Evolutionary conservation across 2,888 invertebrate species (phyloP).

Genomic region (Microplitis deprimator): DNA sequence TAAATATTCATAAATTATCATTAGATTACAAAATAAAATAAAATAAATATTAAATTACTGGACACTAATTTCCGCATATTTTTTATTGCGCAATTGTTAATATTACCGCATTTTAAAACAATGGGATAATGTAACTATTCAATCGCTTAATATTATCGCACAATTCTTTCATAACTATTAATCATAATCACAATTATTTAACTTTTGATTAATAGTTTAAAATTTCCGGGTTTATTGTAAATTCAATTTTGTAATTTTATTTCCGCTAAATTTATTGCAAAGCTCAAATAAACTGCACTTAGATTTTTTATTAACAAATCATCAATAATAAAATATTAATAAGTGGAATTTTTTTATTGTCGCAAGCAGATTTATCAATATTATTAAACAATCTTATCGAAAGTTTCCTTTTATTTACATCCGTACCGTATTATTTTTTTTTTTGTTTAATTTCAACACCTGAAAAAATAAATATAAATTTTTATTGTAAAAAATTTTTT

Average conservation of each 20-base stretch:
- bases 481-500: too few relatives aligned
- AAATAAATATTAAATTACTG: conserved; percentile 1
- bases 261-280: not conserved
- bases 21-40: not conserved
- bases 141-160: conserved; percentile 2
- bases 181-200: not conserved
- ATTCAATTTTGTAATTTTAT: not conserved
- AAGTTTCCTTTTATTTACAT: not conserved
- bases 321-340: not conserved
- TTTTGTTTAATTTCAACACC: not conserved
- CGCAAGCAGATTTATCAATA: not conserved
- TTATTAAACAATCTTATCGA: not conserved
- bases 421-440: not conserved
- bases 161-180: conserved; percentile 4
- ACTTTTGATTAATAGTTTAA: not conserved
- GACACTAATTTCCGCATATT: not conserved
- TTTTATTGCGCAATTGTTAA: not conserved
- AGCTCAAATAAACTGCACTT: not conserved
- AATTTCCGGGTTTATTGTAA: not conserved
- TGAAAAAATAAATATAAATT: not conserved
- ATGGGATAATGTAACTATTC: not conserved
- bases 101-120: not conserved
- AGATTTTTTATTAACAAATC: not conserved
- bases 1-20: not conserved
- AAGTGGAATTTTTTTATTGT: not conserved